Evolutionary conservation across 2,888 invertebrate species (phyloP).

Genomic region (Ischnura elegans): DNA sequence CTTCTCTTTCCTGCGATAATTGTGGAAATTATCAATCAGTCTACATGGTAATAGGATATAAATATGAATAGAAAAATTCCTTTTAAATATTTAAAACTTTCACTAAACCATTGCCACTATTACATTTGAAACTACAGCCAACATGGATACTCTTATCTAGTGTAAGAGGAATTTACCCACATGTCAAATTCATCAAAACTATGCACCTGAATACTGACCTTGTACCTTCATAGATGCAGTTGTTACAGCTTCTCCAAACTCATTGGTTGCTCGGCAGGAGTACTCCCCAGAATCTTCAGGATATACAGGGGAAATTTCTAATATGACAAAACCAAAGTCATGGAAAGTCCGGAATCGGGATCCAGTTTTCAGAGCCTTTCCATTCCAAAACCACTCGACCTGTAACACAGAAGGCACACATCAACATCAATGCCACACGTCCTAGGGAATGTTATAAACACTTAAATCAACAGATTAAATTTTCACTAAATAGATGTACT

Average conservation of each 20-base stretch:
- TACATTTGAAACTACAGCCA: background rate
- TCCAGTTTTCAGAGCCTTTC: slow-evolving; percentile 92
- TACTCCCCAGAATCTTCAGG: slow-evolving; percentile 97
- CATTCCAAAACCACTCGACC: slow-evolving; percentile 98
- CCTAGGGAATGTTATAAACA: background rate
- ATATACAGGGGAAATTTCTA: slow-evolving; percentile 98
- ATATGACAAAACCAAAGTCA: slow-evolving; percentile 98
- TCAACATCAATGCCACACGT: background rate
- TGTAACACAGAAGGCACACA: slow-evolving; percentile 74
- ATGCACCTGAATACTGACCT: slow-evolving; percentile 78
- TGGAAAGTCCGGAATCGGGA: slow-evolving; percentile 97
- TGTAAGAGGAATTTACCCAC: background rate
- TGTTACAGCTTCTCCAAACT: slow-evolving; percentile 95
- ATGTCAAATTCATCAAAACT: background rate
- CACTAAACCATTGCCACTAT: background rate
- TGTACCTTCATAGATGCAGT: slow-evolving; percentile 93
- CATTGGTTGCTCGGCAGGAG: slow-evolving; percentile 92
- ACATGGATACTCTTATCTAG: background rate
- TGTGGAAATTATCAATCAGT: background rate
- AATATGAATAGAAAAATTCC: background rate
- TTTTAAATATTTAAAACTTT: background rate
- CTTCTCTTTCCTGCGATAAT: slow-evolving; percentile 83
- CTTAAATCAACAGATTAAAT: too few species aligned
- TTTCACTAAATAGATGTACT: too few species aligned
- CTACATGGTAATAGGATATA: background rate